Conservation (phyloP, 1,140 invertebrate genomes). For the Helicoverpa zea region DNA sequence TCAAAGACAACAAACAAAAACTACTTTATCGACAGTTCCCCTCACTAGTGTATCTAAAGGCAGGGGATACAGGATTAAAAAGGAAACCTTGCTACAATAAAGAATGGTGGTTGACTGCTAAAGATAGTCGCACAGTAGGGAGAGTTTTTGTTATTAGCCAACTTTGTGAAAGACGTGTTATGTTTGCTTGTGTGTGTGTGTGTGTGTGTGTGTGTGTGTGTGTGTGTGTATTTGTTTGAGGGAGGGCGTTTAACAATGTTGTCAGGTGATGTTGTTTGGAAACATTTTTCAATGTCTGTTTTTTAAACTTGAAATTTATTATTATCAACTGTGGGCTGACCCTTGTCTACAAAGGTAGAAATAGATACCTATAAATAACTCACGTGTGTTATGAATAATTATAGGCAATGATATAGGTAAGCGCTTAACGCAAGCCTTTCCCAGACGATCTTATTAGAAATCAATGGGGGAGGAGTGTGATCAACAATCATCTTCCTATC, state of each 20-base stretch:
- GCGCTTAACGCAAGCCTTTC: too few relatives aligned
- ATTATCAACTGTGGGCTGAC: too few relatives aligned
- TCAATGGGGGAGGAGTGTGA: too few relatives aligned
- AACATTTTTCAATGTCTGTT: background rate
- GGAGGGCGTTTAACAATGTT: background rate
- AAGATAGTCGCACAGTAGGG: conserved; percentile 9
- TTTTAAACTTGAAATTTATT: too few relatives aligned
- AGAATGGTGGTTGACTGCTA: conserved; percentile 38
- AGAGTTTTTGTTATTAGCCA: conserved; percentile 12
- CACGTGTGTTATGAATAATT: too few relatives aligned
- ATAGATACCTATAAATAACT: too few relatives aligned
- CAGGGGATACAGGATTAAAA: conserved; percentile 45
- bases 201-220: background rate
- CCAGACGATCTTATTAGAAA: too few relatives aligned
- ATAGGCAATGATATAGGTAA: too few relatives aligned
- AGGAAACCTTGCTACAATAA: conserved; percentile 43
- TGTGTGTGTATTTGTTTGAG: background rate
- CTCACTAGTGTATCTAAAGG: background rate
- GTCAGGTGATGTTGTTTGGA: background rate
- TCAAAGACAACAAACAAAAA: background rate
- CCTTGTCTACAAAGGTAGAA: too few relatives aligned
- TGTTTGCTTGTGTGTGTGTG: background rate
- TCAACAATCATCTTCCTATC: too few relatives aligned
- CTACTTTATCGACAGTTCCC: conserved; percentile 3
- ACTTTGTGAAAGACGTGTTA: background rate